Evolutionary conservation across 2,113 vertebrate species (phyloP).

Genomic region (Tetrax tetrax): DNA sequence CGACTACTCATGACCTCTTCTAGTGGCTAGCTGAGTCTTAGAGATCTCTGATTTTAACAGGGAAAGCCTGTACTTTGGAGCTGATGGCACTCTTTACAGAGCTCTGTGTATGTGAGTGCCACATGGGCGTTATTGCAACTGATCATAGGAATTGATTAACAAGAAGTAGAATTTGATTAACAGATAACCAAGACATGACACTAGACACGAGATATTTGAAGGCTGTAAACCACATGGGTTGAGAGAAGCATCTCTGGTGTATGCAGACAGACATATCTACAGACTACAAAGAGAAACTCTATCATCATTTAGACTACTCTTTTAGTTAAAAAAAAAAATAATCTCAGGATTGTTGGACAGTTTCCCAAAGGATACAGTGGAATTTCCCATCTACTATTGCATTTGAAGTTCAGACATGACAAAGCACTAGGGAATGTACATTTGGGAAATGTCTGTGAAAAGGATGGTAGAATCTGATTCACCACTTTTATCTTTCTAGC

Average conservation of each 20-base stretch:
- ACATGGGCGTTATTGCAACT: not conserved
- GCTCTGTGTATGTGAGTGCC: not conserved
- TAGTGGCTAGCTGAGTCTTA: not conserved
- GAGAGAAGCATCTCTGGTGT: not conserved
- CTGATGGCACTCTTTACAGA: not conserved
- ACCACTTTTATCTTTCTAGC: not conserved
- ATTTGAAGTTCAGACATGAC: constrained; percentile 45
- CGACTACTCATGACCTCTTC: not conserved
- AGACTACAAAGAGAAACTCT: not conserved
- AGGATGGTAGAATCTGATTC: not conserved
- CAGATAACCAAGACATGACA: not conserved
- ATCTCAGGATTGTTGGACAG: constrained; percentile 8
- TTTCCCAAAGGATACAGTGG: constrained; percentile 38
- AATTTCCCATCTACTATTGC: constrained; percentile 41
- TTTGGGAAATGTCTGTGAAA: constrained; percentile 1
- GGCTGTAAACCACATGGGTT: not conserved
- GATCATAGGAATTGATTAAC: not conserved
- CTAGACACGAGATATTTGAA: not conserved
- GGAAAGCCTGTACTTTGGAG: not conserved
- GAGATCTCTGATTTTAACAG: not conserved
- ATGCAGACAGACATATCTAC: not conserved
- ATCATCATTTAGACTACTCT: not conserved
- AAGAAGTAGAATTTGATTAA: not conserved
- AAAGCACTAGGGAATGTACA: constrained; percentile 41
- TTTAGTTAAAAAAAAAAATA: not conserved